Evolutionary conservation across 2,888 invertebrate species (phyloP), one percentile per base, ranked within the genome.

Genomic region (Stenoptilia bipunctidactyla): DNA sequence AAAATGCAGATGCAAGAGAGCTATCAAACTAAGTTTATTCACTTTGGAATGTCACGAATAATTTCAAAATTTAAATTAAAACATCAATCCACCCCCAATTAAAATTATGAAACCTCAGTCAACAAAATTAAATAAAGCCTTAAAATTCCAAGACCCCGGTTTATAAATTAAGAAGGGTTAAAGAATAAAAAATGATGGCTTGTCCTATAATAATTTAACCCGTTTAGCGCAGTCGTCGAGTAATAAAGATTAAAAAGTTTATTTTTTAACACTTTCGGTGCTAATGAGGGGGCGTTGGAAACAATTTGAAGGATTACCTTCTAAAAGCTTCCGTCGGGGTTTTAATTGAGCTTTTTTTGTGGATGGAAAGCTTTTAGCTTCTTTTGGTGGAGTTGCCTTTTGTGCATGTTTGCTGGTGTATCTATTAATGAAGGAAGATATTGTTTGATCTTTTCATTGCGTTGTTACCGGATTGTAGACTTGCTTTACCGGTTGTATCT

Each of bases 201-300:
- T 76, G 74, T 73, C 63, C 71, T 70, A 68, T 82, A 79, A 82
- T 76, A 77, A 77, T 77, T 68, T 82, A 82, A 83, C 76, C 70
- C 80, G 77, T 82, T 83, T 83, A 83, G 70, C 77, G 69, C 58
- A 70, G 73, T 70, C 73, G 66, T 58, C 63, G 66, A 75, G 79
- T 80, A 80, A 83, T 83, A 83, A 83, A 83, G 83, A 83, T 83
- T 83, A 83, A 83, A 80, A 83, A 83, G 82, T 82, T 82, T 79
- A 77, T 77, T 79, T 79, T 80, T 83, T 82, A 83, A 83, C 83
- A 83, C 83, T 83, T 76, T 77, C 67, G 72, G 83, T 75, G 83
- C 71, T 83, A 83, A 83, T 83, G 83, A 83, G 77, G 80, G 82
- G 83, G 83, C 77, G 83, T 77, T 76, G 74, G 74, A 83, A 83